These are phyloP conservation scores for Pseudachorutes palmiensis DNA, from an alignment of 1,140 invertebrate species.

Conservation along the genomic window DNA sequence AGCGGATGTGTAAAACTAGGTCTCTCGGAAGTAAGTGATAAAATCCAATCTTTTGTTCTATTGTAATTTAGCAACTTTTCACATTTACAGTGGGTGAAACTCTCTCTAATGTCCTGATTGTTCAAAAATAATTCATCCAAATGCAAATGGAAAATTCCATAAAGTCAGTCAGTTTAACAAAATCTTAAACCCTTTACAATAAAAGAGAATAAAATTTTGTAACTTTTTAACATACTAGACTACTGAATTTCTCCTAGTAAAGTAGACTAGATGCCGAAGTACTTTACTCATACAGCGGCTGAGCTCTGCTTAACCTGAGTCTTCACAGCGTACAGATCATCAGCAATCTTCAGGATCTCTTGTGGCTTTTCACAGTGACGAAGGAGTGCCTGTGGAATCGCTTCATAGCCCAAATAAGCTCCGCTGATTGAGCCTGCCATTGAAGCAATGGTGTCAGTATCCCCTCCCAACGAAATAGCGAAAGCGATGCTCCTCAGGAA, in stretches of 20 bases:
- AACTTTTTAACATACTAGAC: too few species aligned
- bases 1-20: constrained; percentile 72
- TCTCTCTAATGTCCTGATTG: constrained; percentile 35
- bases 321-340: constrained; percentile 43
- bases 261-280: too few species aligned
- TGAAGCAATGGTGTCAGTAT: constrained; percentile 63
- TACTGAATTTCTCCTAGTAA: too few species aligned
- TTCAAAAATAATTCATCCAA: too few species aligned
- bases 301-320: too few species aligned
- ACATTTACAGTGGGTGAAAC: constrained; percentile 65
- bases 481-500: constrained; percentile 59
- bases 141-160: constrained; percentile 3
- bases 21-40: constrained; percentile 58
- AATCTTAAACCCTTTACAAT: not conserved
- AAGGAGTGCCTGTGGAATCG: constrained; percentile 51
- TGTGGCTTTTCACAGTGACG: constrained; percentile 56
- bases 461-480: constrained; percentile 65
- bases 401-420: constrained; percentile 58
- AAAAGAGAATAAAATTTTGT: too few species aligned
- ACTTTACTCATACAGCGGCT: too few species aligned
- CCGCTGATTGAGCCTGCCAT: constrained; percentile 71
- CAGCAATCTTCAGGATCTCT: constrained; percentile 47
- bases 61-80: constrained; percentile 34
- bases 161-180: not conserved
- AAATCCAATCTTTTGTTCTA: not conserved